phyloP scores from a whole-genome alignment of 2,113 vertebrate species.

The Chaetorhynchus papuensis region DNA sequence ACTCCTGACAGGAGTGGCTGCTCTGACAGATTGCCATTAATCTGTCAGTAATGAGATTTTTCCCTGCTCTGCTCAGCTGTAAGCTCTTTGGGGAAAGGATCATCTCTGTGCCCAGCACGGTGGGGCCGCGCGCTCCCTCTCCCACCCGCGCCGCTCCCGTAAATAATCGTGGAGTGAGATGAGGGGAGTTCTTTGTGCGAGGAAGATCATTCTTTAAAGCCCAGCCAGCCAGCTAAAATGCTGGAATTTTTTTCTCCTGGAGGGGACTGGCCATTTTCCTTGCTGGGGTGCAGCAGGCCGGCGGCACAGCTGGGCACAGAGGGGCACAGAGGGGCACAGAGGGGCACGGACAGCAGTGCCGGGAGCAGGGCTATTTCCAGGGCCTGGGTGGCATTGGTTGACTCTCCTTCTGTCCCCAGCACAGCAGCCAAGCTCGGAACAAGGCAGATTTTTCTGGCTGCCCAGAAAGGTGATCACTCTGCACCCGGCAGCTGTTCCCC shows the following conservation, averaged over 20 bases:
- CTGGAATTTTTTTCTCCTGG: neutral
- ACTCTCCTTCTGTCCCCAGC: neutral
- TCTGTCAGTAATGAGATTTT: constrained; percentile 59
- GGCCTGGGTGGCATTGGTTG: neutral
- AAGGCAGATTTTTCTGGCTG: neutral
- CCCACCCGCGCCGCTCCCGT: neutral
- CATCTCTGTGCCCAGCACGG: neutral
- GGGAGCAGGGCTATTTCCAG: neutral
- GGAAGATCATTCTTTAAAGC: neutral
- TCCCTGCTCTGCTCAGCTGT: neutral
- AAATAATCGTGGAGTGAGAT: neutral
- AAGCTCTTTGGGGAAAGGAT: constrained; percentile 45
- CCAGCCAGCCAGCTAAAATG: neutral
- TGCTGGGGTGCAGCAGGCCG: rapidly evolving
- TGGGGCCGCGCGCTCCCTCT: neutral
- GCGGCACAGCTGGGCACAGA: no score
- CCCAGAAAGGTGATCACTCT: neutral
- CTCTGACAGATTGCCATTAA: constrained; percentile 51
- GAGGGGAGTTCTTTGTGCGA: neutral
- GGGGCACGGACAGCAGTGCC: rapidly evolving
- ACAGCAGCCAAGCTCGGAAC: neutral
- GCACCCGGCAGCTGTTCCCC: neutral
- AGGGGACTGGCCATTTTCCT: neutral
- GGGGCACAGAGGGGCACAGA: neutral
- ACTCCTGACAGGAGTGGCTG: neutral